These are phyloP conservation scores for Piaya cayana DNA, from an alignment of 2,113 vertebrate genomes.

Conservation along the genomic window DNA sequence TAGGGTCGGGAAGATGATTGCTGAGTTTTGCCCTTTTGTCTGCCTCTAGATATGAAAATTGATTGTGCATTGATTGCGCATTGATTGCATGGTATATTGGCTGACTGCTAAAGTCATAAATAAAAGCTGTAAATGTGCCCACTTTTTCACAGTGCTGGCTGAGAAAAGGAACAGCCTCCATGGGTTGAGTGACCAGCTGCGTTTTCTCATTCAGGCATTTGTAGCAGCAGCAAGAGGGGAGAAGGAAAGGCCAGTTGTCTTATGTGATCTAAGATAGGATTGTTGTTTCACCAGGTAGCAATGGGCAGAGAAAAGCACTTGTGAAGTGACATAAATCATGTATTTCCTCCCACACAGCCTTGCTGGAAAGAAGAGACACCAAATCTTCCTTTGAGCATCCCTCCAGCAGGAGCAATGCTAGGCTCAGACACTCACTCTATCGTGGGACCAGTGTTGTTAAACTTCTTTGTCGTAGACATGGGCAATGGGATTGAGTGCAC, in stretches of 20 bases:
- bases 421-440: rapidly evolving
- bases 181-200: rapidly evolving
- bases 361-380: neutral
- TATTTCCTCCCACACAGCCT: neutral
- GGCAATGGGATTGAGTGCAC: too few species aligned
- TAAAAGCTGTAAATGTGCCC: neutral
- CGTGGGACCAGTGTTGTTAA: too few species aligned
- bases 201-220: neutral
- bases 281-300: neutral
- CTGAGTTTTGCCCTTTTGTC: constrained; percentile 1
- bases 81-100: neutral
- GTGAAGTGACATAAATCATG: neutral
- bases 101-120: neutral
- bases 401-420: rapidly evolving
- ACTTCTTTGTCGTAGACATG: too few species aligned
- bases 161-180: too few species aligned
- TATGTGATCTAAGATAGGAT: rapidly evolving
- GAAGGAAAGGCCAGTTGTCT: neutral
- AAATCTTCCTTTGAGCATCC: too few species aligned
- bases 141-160: neutral
- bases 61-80: too few species aligned
- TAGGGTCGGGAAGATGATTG: neutral
- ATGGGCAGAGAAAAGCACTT: rapidly evolving
- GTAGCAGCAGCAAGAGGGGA: neutral
- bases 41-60: neutral